Base-by-base conservation (phyloP, 2,888 invertebrate genomes). In the Keiferia lycopersicella region DNA sequence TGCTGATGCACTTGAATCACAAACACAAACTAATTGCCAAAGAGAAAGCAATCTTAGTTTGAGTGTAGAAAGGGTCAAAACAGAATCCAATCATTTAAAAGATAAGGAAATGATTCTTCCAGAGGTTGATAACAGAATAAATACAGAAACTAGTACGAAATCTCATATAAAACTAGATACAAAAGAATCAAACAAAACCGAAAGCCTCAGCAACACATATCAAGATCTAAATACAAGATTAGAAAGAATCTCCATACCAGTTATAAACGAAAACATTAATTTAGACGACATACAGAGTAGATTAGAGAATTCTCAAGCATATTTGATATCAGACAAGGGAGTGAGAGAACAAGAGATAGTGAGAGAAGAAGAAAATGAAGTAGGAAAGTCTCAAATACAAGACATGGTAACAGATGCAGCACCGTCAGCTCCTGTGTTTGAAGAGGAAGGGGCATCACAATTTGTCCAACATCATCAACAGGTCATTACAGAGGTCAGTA, bases 351-450 rank as follows among this genome's bases (percentile, higher is more conserved):
- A n/a, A n/a, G n/a, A n/a, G n/a, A n/a, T n/a, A n/a, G n/a, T n/a
- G n/a, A n/a, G 39, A 51, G 48, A 50, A 8, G 59, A 26, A 45
- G 16, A 1, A 16, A 16, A 8, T n/a, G 0, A 20, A 26, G 58
- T 3, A 58, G 14, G 18, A 30, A 64, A 50, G 20, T 20, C 3
- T 12, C 61, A 34, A 64, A 68, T 1, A 11, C 63, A 66, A 60
- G 50, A 41, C 30, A 16, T 22, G n/a, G 20, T 51, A 51, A 74
- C 75, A 64, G 66, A 69, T 65, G 30, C 68, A 20, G n/a, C 65
- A 39, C 91, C 91, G 26, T 86, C 90, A 41, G 91, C 91, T 6
- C 91, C 91, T 16, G 66, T 82, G 30, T 77, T 86, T 66, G 81
- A 83, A 62, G 80, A 78, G 63, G 69, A 73, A 50, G 63, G 65